Percentiles rank a stretch among this genome's conserved stretches.
phyloP scores from a whole-genome alignment of 2,797 vertebrate species.

The Anomalospiza imberbis region DNA sequence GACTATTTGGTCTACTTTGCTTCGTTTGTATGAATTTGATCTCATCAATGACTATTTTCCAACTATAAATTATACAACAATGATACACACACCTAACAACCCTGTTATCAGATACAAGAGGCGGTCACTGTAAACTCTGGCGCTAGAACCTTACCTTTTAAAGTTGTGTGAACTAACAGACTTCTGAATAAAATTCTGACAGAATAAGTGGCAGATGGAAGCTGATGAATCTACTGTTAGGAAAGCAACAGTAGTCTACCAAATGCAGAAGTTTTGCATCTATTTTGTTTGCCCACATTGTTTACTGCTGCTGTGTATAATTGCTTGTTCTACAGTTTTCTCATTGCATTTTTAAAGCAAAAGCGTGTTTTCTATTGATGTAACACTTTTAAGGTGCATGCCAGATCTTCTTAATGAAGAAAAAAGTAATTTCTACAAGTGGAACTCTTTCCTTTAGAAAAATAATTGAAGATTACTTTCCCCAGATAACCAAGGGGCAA shows the following conservation, averaged over 20 bases:
- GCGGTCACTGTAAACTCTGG: conserved; percentile 71
- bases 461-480: neutral
- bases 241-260: neutral
- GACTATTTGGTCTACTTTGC: conserved; percentile 95
- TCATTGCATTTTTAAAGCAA: neutral
- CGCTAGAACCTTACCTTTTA: neutral
- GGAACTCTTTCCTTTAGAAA: neutral
- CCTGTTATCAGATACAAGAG: conserved; percentile 90
- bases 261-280: neutral
- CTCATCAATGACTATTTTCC: conserved; percentile 91
- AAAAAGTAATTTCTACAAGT: neutral
- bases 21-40: conserved; percentile 91
- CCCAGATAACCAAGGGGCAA: neutral
- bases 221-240: neutral
- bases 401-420: neutral
- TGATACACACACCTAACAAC: conserved; percentile 95
- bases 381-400: neutral
- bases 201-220: neutral
- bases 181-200: neutral
- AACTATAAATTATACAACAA: conserved; percentile 93
- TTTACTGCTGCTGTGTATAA: neutral
- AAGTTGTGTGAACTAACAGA: conserved; percentile 8
- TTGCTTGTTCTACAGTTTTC: neutral
- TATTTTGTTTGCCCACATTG: neutral
- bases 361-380: neutral